Evolutionary conservation across 2,113 vertebrate genomes (phyloP).

Genomic region (Lagopus leucura): DNA sequence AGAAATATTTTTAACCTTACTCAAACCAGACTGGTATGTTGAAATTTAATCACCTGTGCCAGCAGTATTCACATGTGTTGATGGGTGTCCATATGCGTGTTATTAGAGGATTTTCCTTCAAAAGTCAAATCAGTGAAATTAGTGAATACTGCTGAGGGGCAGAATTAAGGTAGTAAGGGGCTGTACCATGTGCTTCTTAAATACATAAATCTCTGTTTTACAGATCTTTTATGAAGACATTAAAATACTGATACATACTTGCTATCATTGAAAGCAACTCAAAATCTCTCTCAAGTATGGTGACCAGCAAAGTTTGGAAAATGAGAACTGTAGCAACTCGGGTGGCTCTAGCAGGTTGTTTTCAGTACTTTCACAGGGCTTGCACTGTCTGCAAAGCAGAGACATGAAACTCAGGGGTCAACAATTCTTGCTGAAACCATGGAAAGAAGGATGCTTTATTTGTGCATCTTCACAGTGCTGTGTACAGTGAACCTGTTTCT

Average conservation of each 20-base stretch:
- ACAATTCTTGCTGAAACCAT: background rate
- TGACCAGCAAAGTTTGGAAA: background rate
- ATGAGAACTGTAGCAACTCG: background rate
- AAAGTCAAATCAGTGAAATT: background rate
- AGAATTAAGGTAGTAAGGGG: background rate
- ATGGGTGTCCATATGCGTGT: background rate
- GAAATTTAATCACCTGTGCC: background rate
- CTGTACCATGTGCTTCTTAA: background rate
- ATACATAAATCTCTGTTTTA: background rate
- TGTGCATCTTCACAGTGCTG: background rate
- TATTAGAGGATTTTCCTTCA: background rate
- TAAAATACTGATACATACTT: background rate
- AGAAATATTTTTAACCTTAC: background rate
- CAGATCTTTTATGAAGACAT: background rate
- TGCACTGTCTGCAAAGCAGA: background rate
- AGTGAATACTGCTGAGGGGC: background rate
- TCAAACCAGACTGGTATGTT: background rate
- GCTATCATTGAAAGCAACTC: background rate
- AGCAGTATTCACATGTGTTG: background rate
- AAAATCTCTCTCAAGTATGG: background rate
- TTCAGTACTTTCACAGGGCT: background rate
- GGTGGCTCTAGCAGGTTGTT: background rate
- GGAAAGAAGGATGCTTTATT: background rate
- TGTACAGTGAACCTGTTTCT: background rate
- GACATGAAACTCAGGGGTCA: background rate